These are phyloP conservation scores for Sus cebifrons DNA, from an alignment of 2,797 vertebrate species.

Conservation along the genomic window DNA sequence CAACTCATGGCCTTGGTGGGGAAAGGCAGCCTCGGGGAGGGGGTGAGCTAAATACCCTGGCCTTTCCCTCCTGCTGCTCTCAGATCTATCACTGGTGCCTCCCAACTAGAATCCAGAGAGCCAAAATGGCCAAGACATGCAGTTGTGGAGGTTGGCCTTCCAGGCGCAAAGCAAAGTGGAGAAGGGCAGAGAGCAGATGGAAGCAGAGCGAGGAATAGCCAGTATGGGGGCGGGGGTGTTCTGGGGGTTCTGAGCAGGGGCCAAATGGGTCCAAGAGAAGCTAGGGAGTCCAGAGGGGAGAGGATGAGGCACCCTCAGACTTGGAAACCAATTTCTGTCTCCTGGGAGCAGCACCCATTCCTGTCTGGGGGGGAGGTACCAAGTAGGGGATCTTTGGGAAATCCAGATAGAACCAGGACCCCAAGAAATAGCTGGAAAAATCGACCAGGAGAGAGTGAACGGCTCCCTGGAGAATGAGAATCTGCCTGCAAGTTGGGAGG, in stretches of 20 bases:
- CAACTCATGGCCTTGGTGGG: neutral
- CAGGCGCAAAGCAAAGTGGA: neutral
- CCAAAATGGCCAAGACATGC: neutral
- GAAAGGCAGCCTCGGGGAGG: neutral
- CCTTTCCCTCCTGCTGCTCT: neutral
- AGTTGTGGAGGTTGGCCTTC: neutral
- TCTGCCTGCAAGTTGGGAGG: neutral
- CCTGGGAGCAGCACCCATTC: neutral
- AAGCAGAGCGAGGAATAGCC: neutral
- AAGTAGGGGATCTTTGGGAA: conserved; percentile 8
- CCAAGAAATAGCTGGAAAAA: neutral
- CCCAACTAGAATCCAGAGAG: neutral
- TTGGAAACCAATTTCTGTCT: neutral
- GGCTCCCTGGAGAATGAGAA: neutral
- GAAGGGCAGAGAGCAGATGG: neutral
- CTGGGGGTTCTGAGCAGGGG: neutral
- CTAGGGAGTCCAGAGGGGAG: neutral
- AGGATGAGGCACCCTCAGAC: neutral
- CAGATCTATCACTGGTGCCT: neutral
- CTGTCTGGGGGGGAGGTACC: neutral
- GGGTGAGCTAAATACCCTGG: no score
- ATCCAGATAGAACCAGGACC: neutral
- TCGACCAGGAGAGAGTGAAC: neutral
- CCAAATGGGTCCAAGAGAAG: neutral
- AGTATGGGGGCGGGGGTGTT: fast-evolving